Conservation (phyloP, 2,113 vertebrate genomes). For the Pheucticus melanocephalus region DNA sequence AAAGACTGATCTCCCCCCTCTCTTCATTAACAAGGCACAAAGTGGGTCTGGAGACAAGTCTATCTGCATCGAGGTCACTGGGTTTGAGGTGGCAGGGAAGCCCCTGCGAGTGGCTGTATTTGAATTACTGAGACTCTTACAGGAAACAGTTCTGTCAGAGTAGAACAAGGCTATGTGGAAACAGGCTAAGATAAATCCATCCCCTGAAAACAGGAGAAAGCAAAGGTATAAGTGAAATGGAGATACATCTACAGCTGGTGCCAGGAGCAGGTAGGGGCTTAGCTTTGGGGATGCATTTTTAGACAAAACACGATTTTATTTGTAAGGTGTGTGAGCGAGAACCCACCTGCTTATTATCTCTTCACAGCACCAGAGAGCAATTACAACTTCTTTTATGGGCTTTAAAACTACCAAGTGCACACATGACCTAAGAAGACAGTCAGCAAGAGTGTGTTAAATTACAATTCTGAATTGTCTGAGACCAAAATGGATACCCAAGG, state of each 20-base stretch:
- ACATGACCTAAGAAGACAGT: neutral
- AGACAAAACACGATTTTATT: neutral
- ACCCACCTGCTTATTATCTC: neutral
- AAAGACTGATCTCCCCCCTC: neutral
- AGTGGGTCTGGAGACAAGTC: neutral
- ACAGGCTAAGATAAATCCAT: neutral
- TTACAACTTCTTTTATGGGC: neutral
- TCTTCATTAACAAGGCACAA: neutral
- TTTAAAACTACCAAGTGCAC: neutral
- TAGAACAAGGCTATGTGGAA: neutral
- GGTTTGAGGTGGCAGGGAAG: neutral
- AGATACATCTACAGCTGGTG: neutral
- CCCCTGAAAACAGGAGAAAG: neutral
- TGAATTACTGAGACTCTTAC: neutral
- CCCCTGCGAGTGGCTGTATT: neutral
- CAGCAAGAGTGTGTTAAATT: neutral
- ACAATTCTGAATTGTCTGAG: neutral
- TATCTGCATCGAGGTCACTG: neutral
- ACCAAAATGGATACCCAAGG: neutral
- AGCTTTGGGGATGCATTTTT: neutral
- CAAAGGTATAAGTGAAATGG: neutral
- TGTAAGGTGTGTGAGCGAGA: neutral
- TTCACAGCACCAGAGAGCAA: neutral
- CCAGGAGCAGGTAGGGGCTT: fast-evolving
- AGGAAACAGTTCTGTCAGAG: neutral